Evolutionary conservation across 2,888 invertebrate species (phyloP).

Genomic region (Resseliella maxima): DNA sequence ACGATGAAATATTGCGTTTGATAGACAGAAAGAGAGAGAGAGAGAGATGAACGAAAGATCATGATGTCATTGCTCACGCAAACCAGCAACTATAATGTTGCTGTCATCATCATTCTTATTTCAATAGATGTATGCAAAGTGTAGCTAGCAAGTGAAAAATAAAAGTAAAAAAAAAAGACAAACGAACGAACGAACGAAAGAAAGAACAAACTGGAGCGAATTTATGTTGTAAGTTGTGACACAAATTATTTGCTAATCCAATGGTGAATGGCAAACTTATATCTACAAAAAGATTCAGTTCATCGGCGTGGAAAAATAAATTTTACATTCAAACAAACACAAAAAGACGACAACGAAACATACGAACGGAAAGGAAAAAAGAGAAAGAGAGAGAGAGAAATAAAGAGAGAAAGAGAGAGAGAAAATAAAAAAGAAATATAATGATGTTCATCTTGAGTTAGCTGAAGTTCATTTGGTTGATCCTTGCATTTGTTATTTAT

Average conservation of each 20-base stretch:
- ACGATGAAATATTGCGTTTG: no score
- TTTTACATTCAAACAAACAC: slow-evolving; percentile 48
- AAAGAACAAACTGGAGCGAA: not conserved
- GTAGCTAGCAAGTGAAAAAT: not conserved
- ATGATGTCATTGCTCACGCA: not conserved
- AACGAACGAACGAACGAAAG: not conserved
- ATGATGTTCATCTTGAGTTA: slow-evolving; percentile 45
- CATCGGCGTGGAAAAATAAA: slow-evolving; percentile 48
- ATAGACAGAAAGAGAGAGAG: not conserved
- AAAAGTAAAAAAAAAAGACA: not conserved
- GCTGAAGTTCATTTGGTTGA: slow-evolving; percentile 48
- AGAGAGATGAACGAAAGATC: not conserved
- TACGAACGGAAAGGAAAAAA: no score
- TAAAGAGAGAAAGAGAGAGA: not conserved
- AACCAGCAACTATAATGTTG: not conserved
- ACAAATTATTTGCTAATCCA: slow-evolving; percentile 51
- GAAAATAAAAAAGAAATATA: slow-evolving; percentile 17
- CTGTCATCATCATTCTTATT: not conserved
- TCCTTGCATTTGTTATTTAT: slow-evolving; percentile 46
- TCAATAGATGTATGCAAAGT: not conserved
- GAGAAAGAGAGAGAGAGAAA: not conserved
- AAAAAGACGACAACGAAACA: not conserved
- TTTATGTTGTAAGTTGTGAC: not conserved
- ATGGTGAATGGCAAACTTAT: slow-evolving; percentile 23
- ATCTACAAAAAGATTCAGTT: slow-evolving; percentile 34